Percentiles rank a stretch among this genome's conserved stretches.
phyloP scores from a whole-genome alignment of 2,113 vertebrate genomes.

The Lophura nycthemera region DNA sequence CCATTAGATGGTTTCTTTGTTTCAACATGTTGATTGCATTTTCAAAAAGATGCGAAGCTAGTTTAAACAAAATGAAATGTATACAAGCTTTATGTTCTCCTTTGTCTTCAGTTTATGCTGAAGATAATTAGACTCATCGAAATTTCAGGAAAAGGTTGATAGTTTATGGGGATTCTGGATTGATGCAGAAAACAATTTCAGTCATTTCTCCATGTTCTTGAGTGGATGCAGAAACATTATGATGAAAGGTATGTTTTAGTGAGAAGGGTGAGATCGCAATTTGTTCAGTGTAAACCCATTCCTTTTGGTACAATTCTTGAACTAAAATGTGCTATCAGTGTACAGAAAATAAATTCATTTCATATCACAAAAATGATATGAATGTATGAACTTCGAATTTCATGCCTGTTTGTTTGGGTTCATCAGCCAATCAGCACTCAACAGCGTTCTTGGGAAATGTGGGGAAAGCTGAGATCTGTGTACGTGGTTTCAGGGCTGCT shows the following conservation, averaged over 20 bases:
- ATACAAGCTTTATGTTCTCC: conserved; percentile 1
- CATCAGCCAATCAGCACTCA: neutral
- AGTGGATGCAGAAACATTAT: neutral
- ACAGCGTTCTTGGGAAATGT: fast-evolving
- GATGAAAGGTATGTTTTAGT: neutral
- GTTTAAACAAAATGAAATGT: conserved; percentile 12
- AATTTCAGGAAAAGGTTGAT: neutral
- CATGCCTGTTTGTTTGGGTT: neutral
- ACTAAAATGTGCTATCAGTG: neutral
- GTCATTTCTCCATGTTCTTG: neutral
- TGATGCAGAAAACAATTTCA: neutral
- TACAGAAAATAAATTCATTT: neutral
- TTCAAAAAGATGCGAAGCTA: neutral
- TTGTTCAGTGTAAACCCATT: neutral
- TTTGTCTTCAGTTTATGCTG: neutral
- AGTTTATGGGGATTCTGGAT: neutral
- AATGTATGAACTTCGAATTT: neutral
- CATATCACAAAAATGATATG: neutral
- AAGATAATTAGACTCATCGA: neutral
- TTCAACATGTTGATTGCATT: conserved; percentile 26
- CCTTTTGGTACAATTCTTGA: neutral
- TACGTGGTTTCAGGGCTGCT: fast-evolving
- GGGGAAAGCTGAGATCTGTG: neutral
- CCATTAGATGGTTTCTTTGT: conserved; percentile 15
- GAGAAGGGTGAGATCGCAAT: neutral